These are phyloP conservation scores for Puntigrus tetrazona DNA, from an alignment of 2,113 vertebrate genomes.

Conservation along the genomic window DNA sequence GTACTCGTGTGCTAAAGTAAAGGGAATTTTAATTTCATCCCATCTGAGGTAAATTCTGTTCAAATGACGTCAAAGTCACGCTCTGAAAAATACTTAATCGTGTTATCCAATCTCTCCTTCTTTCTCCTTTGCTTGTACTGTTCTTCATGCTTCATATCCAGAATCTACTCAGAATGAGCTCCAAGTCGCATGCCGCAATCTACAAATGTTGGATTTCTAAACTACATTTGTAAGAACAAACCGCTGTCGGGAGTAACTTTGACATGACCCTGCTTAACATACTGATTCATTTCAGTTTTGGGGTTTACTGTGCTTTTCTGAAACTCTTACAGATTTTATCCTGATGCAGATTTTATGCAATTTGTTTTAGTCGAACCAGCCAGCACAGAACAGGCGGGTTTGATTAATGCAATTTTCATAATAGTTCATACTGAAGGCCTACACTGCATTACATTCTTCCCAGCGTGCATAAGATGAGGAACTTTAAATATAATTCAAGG, in stretches of 20 bases:
- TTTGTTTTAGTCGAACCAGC: not conserved
- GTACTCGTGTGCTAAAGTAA: slow-evolving; percentile 10
- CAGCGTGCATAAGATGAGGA: not conserved
- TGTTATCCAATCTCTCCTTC: not conserved
- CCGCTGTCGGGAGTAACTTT: not conserved
- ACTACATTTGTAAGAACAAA: not conserved
- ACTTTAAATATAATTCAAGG: not conserved
- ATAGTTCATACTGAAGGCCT: not conserved
- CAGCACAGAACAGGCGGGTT: not conserved
- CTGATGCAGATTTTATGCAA: not conserved
- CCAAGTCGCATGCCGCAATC: not conserved
- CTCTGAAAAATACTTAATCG: slow-evolving; percentile 33
- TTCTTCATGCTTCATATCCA: slow-evolving; percentile 12
- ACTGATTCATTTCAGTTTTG: not conserved
- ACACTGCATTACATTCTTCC: not conserved
- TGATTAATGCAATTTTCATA: not conserved
- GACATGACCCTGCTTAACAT: not conserved
- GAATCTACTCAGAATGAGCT: not conserved
- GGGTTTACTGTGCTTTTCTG: not conserved
- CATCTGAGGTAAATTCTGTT: not conserved
- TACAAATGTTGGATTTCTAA: slow-evolving; percentile 7
- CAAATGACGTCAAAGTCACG: slow-evolving; percentile 7
- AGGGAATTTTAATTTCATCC: slow-evolving; percentile 22
- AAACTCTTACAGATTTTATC: not conserved
- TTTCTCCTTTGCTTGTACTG: not conserved